A percentile compares a stretch with the other conserved stretches of the same genome.
Evolutionary conservation across 2,113 vertebrate species (phyloP).

Genomic region (Gorsachius goisagi): DNA sequence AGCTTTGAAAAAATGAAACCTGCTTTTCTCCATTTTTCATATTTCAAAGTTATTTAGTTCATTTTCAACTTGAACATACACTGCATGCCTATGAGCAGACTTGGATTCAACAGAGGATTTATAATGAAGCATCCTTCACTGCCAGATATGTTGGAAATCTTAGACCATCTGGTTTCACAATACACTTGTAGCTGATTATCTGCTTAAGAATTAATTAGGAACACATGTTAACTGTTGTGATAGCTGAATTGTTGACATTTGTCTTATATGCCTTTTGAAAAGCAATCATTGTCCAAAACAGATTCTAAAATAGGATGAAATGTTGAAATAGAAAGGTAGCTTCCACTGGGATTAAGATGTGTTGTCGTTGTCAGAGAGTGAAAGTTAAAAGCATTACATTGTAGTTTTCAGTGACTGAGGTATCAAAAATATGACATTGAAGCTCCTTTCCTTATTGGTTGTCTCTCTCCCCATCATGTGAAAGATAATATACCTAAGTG

Average conservation of each 20-base stretch:
- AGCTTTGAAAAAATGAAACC: background rate
- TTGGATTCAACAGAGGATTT: background rate
- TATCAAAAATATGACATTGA: background rate
- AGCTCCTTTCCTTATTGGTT: background rate
- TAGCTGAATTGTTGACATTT: slow-evolving; percentile 43
- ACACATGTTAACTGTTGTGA: background rate
- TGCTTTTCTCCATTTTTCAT: background rate
- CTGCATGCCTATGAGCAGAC: background rate
- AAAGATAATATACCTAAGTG: background rate
- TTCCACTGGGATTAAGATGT: background rate
- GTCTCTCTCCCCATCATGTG: background rate
- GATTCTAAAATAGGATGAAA: background rate
- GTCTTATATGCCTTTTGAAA: background rate
- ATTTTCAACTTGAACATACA: slow-evolving; percentile 1
- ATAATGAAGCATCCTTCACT: background rate
- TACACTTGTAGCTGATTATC: background rate
- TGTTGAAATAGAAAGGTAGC: background rate
- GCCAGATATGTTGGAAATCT: slow-evolving; percentile 7
- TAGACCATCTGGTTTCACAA: slow-evolving; percentile 17
- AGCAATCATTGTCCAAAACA: background rate
- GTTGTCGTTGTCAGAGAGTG: background rate
- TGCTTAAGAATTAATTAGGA: slow-evolving; percentile 40
- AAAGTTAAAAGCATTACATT: background rate
- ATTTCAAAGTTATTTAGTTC: background rate
- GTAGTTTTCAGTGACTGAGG: background rate